Evolutionary conservation across 1,140 invertebrate genomes (phyloP).

Genomic region (Calycopis cecrops): DNA sequence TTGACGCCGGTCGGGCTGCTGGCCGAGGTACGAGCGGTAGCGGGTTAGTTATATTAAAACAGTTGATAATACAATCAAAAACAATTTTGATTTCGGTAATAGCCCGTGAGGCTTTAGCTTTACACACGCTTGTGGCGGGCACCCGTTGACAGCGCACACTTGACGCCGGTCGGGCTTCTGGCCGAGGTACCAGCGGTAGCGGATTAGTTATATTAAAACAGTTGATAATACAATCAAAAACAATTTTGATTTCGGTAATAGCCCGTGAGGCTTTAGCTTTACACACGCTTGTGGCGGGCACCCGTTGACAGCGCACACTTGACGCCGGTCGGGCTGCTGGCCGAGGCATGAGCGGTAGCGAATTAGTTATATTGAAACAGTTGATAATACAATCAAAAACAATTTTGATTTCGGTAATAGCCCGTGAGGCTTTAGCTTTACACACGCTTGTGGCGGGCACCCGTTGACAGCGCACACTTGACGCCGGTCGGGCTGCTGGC

Average conservation of each 20-base stretch:
- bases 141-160: constrained; percentile 13
- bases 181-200: too few species aligned
- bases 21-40: too few species aligned
- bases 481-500: constrained; percentile 15
- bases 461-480: constrained; percentile 16
- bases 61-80: constrained; percentile 9
- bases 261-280: constrained; percentile 20
- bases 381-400: constrained; percentile 9
- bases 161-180: constrained; percentile 18
- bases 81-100: constrained; percentile 15
- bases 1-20: constrained; percentile 19
- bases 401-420: constrained; percentile 15
- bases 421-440: constrained; percentile 20
- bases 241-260: constrained; percentile 15
- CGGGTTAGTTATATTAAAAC: too few species aligned
- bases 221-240: constrained; percentile 9
- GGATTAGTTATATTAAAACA: too few species aligned
- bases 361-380: neutral
- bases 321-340: constrained; percentile 17
- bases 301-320: constrained; percentile 15
- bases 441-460: constrained; percentile 18
- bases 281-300: constrained; percentile 19
- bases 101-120: constrained; percentile 20
- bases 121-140: constrained; percentile 19
- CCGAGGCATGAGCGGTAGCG: too few species aligned